These are phyloP conservation scores for Lethrus apterus DNA, from an alignment of 1,140 invertebrate species.

Conservation along the genomic window DNA sequence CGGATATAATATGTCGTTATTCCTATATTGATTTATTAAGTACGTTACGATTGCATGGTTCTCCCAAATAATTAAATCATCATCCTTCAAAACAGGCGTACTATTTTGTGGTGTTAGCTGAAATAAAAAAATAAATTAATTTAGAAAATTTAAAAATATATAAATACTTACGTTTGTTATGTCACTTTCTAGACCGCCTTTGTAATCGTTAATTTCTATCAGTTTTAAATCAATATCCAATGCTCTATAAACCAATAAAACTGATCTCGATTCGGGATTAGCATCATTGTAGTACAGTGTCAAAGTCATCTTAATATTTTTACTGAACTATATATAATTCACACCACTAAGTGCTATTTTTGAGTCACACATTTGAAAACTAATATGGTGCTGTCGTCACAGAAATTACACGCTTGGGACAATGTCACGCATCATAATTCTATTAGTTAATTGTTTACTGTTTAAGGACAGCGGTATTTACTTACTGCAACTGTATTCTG, in stretches of 20 bases:
- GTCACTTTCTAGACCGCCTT: background rate
- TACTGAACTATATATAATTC: constrained; percentile 11
- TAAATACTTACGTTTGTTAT: constrained; percentile 4
- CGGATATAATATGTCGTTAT: constrained; percentile 13
- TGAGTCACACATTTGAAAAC: no score
- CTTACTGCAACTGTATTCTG: background rate
- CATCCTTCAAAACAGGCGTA: constrained; percentile 12
- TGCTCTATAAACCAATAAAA: constrained; percentile 49
- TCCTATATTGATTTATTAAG: constrained; percentile 11
- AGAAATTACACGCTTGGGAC: constrained; percentile 2
- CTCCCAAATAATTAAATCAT: constrained; percentile 12
- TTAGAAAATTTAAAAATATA: background rate
- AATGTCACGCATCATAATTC: constrained; percentile 9
- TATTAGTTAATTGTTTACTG: constrained; percentile 11
- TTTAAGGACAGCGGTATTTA: background rate
- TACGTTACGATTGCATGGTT: constrained; percentile 16
- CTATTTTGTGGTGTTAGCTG: constrained; percentile 14
- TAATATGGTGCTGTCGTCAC: no score
- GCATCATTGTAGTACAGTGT: constrained; percentile 36
- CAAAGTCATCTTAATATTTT: constrained; percentile 23
- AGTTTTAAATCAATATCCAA: constrained; percentile 52
- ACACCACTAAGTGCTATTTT: constrained; percentile 10
- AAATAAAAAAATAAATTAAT: background rate
- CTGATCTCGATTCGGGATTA: constrained; percentile 55
- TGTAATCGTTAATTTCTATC: constrained; percentile 47